phyloP scores from a whole-genome alignment of 2,888 invertebrate species.

The Melipona bicolor region DNA sequence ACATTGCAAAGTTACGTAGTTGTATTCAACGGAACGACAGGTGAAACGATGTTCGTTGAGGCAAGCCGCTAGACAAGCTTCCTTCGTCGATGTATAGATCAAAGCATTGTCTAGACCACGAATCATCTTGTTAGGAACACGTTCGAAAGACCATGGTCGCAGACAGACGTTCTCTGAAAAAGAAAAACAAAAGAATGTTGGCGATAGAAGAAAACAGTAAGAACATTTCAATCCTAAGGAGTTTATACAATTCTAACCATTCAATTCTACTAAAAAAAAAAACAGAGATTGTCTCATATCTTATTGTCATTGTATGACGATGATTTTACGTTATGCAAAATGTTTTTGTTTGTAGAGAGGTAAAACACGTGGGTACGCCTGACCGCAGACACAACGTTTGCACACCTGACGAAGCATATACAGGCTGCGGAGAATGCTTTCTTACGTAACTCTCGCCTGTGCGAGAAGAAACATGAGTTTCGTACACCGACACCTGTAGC shows the following conservation, averaged over 20 bases:
- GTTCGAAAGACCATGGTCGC: slow-evolving; percentile 96
- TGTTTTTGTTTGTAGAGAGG: slow-evolving; percentile 26
- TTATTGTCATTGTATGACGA: not conserved
- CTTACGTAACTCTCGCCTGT: slow-evolving; percentile 27
- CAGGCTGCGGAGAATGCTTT: slow-evolving; percentile 1
- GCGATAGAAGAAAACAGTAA: not conserved
- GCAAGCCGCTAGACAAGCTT: slow-evolving; percentile 96
- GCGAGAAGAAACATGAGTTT: slow-evolving; percentile 11
- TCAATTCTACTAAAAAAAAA: not conserved
- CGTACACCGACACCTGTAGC: slow-evolving; percentile 14
- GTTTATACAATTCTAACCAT: too few relatives aligned
- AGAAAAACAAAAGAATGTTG: not conserved
- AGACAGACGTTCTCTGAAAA: slow-evolving; percentile 93
- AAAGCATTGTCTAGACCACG: slow-evolving; percentile 95
- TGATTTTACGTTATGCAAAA: slow-evolving; percentile 7
- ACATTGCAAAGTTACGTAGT: slow-evolving; percentile 96
- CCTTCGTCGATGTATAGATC: slow-evolving; percentile 97
- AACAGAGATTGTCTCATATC: not conserved
- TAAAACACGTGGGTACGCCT: slow-evolving; percentile 48
- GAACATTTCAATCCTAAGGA: fast-evolving
- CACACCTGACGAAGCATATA: slow-evolving; percentile 34
- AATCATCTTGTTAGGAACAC: slow-evolving; percentile 96
- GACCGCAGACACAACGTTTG: slow-evolving; percentile 46
- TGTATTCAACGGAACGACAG: slow-evolving; percentile 96
- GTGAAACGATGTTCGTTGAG: slow-evolving; percentile 96